Conservation (phyloP, 1,140 invertebrate species). For the Periplaneta americana region DNA sequence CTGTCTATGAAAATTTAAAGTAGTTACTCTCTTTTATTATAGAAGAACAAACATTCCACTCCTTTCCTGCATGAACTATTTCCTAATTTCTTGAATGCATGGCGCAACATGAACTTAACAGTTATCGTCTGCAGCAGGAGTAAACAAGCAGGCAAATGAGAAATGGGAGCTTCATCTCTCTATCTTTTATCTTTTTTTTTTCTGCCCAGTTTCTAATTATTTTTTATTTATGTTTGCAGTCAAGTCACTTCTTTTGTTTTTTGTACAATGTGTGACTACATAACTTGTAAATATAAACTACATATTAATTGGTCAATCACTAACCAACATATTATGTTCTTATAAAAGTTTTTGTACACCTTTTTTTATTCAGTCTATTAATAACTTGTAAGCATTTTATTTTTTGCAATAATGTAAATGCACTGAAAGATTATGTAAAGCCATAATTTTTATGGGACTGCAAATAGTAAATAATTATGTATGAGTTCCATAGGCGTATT, state of each 20-base stretch:
- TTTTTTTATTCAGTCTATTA: too few species aligned
- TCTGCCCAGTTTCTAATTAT: neutral
- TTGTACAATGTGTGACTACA: neutral
- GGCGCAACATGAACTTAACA: slow-evolving; percentile 25
- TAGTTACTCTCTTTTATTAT: too few species aligned
- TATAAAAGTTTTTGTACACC: neutral
- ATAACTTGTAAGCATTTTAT: too few species aligned
- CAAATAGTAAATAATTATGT: neutral
- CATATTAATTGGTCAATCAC: neutral
- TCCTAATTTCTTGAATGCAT: slow-evolving; percentile 11
- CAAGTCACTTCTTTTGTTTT: neutral
- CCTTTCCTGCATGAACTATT: neutral
- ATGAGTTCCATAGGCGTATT: too few species aligned
- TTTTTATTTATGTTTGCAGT: neutral
- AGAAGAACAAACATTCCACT: too few species aligned
- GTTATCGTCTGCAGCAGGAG: slow-evolving; percentile 39
- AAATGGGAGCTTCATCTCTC: neutral
- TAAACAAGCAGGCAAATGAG: neutral
- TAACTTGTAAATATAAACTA: neutral
- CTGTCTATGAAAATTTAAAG: too few species aligned
- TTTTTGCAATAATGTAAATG: neutral
- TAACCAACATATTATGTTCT: neutral
- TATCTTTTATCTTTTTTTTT: neutral
- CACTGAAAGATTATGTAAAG: neutral
- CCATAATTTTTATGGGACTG: neutral